Percentiles rank a stretch among this genome's conserved stretches.
These are phyloP conservation scores for Stegastes partitus DNA, from an alignment of 2,113 vertebrate species.

Conservation along the genomic window DNA sequence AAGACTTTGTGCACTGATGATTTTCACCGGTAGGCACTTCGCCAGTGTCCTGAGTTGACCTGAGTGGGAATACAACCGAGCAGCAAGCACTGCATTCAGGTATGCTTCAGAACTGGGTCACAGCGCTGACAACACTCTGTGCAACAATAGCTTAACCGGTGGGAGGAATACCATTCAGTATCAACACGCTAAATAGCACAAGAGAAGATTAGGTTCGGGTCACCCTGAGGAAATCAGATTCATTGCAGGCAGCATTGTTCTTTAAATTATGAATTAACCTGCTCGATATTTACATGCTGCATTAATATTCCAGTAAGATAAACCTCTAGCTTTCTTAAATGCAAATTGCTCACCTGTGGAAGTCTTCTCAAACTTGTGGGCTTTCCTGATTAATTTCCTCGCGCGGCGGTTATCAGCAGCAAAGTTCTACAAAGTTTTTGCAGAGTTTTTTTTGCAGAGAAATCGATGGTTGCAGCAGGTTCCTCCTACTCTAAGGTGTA, in stretches of 20 bases:
- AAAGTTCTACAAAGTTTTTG: conserved; percentile 1
- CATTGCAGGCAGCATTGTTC: not conserved
- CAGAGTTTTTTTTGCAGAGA: not conserved
- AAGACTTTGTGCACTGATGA: conserved; percentile 24
- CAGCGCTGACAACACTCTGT: conserved; percentile 3
- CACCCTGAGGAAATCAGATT: not conserved
- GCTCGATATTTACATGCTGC: too few species aligned
- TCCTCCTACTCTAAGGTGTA: conserved; percentile 28
- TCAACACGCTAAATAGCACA: not conserved
- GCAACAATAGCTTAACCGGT: too few species aligned
- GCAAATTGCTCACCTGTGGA: conserved; percentile 65
- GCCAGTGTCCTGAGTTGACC: conserved; percentile 43
- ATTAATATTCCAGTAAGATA: not conserved
- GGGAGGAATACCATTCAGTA: not conserved
- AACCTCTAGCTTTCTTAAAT: not conserved
- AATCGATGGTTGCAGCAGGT: conserved; percentile 20
- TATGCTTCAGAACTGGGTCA: conserved; percentile 43
- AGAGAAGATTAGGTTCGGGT: not conserved
- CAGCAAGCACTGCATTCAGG: conserved; percentile 15
- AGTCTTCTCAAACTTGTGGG: conserved; percentile 17
- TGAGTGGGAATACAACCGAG: conserved; percentile 26
- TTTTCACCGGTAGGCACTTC: conserved; percentile 21
- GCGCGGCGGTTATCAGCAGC: not conserved
- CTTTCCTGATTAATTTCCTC: conserved; percentile 26
- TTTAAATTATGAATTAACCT: not conserved